Percentiles rank a stretch among this genome's conserved stretches.
These are phyloP conservation scores for Drosophila aldrichi DNA, from an alignment of 2,888 invertebrate species.

Conservation along the genomic window DNA sequence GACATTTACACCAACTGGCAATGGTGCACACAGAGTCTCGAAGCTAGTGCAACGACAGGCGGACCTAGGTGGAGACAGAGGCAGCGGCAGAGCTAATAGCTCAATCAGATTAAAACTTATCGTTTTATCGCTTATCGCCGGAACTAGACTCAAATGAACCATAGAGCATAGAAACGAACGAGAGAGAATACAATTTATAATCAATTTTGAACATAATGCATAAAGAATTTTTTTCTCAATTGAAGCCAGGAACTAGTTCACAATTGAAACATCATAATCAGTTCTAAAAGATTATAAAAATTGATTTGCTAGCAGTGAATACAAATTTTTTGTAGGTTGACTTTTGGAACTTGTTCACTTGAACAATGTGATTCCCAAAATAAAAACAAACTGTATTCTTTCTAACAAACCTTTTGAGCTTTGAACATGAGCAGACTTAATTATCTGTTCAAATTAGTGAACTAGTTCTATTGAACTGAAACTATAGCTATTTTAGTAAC, in stretches of 20 bases:
- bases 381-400: no score
- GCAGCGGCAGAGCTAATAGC: slow-evolving; percentile 30
- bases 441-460: no score
- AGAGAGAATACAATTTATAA: not conserved
- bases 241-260: not conserved
- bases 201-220: not conserved
- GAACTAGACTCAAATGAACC: slow-evolving; percentile 6
- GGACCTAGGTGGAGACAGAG: not conserved
- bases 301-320: no score
- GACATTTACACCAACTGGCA: slow-evolving; percentile 69
- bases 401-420: no score
- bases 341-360: no score
- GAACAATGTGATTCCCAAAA: no score
- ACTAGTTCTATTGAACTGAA: not conserved
- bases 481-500: not conserved
- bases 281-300: not conserved
- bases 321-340: no score
- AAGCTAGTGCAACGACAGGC: not conserved
- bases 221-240: not conserved
- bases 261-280: not conserved
- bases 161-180: not conserved
- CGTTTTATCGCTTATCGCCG: slow-evolving; percentile 3
- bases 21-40: slow-evolving; percentile 29
- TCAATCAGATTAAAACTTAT: slow-evolving; percentile 36
- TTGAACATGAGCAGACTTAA: no score